A percentile compares a stretch with the other conserved stretches of the same genome.
These are phyloP conservation scores for Podocnemis expansa DNA, from an alignment of 2,113 vertebrate species.

Conservation along the genomic window DNA sequence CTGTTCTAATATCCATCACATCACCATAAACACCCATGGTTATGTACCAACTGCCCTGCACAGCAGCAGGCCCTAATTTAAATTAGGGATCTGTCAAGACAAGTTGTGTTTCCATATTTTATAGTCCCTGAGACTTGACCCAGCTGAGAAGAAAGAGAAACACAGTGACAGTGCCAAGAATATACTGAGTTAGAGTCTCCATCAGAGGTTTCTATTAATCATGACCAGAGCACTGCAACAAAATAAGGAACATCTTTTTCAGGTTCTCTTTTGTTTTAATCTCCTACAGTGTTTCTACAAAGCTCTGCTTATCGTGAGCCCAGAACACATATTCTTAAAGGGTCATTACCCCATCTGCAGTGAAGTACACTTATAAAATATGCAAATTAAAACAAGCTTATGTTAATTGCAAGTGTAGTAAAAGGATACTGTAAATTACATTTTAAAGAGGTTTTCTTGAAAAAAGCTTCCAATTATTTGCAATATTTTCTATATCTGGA, in stretches of 20 bases:
- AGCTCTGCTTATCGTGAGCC: constrained; percentile 52
- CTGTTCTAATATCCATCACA: constrained; percentile 38
- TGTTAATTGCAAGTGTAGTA: constrained; percentile 42
- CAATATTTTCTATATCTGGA: constrained; percentile 62
- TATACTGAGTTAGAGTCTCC: constrained; percentile 63
- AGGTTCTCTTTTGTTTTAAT: constrained; percentile 63
- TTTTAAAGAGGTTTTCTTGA: constrained; percentile 35
- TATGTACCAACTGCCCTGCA: constrained; percentile 56
- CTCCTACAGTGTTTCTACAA: constrained; percentile 59
- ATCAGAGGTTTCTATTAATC: constrained; percentile 72
- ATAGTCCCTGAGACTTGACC: constrained; percentile 64
- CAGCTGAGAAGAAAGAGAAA: constrained; percentile 72
- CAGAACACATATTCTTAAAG: constrained; percentile 49
- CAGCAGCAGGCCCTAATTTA: constrained; percentile 63
- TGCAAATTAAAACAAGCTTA: constrained; percentile 56
- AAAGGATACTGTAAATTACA: background rate
- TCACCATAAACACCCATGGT: constrained; percentile 46
- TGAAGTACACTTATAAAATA: constrained; percentile 47
- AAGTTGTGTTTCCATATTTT: constrained; percentile 59
- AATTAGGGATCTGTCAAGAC: constrained; percentile 61
- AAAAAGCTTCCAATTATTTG: constrained; percentile 60
- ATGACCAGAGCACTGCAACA: constrained; percentile 36
- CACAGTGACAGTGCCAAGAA: constrained; percentile 66
- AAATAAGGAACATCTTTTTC: constrained; percentile 72
- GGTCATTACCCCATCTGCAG: constrained; percentile 37